Percentiles rank a stretch among this genome's conserved stretches.
Evolutionary conservation across 23 tunicate species (phyloP).

Genomic region (Botrylloides violaceus): DNA sequence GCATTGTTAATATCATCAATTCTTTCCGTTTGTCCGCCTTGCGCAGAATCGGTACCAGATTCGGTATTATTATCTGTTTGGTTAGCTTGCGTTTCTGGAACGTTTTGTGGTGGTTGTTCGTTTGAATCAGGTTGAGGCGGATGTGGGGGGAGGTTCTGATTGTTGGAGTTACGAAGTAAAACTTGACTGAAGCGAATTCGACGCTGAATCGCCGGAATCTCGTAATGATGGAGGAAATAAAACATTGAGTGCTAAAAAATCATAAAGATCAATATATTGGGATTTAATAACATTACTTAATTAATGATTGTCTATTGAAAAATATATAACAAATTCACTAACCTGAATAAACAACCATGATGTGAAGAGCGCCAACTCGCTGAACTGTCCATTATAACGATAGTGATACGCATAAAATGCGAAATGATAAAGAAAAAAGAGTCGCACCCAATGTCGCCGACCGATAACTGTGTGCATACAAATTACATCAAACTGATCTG

Average conservation of each 20-base stretch:
- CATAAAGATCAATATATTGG: no score
- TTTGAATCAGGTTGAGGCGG: background rate
- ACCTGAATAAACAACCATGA: slow-evolving; percentile 82
- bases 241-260: slow-evolving; percentile 72
- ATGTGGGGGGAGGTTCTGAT: background rate
- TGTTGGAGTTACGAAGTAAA: slow-evolving; percentile 5
- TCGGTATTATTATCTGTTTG: background rate
- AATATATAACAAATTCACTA: no score
- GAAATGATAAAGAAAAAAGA: slow-evolving; percentile 92
- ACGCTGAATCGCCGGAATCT: slow-evolving; percentile 78
- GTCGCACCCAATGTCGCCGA: slow-evolving; percentile 86
- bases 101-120: background rate
- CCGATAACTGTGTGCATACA: slow-evolving; percentile 86
- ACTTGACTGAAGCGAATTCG: slow-evolving; percentile 41
- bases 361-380: slow-evolving; percentile 77
- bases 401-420: slow-evolving; percentile 88
- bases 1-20: background rate
- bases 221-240: slow-evolving; percentile 94
- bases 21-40: background rate
- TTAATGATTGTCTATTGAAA: no score
- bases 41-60: background rate
- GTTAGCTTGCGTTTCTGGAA: background rate
- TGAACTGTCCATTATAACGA: slow-evolving; percentile 85
- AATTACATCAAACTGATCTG: slow-evolving; percentile 87
- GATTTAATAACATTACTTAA: no score